Conservation (phyloP, 1,140 invertebrate genomes). For the Hermetia illucens region DNA sequence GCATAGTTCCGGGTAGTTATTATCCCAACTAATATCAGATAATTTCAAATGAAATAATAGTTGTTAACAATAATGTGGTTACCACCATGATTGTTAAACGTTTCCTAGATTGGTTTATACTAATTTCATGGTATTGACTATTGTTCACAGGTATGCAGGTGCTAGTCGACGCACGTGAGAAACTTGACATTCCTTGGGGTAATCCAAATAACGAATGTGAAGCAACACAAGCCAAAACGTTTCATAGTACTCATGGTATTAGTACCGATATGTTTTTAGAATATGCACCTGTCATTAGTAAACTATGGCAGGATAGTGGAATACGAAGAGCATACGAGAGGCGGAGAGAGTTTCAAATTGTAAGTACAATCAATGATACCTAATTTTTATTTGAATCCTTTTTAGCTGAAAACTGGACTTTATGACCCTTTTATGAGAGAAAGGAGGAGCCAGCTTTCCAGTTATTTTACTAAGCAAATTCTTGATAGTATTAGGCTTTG, state of each 20-base stretch:
- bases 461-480: too few relatives aligned
- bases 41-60: too few relatives aligned
- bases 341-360: constrained; percentile 90
- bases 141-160: constrained; percentile 79
- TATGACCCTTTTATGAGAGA: background rate
- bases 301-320: constrained; percentile 77
- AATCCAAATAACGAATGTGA: constrained; percentile 60
- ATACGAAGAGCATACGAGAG: constrained; percentile 82
- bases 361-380: constrained; percentile 34
- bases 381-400: background rate
- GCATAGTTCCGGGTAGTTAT: too few relatives aligned
- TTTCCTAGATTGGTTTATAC: too few relatives aligned
- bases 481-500: too few relatives aligned
- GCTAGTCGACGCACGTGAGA: constrained; percentile 85
- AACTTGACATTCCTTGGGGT: constrained; percentile 86
- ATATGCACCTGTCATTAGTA: constrained; percentile 64
- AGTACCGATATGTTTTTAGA: constrained; percentile 69
- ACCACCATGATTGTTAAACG: too few relatives aligned
- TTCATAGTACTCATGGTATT: constrained; percentile 55
- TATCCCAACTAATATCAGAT: too few relatives aligned
- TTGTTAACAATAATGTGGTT: too few relatives aligned
- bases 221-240: constrained; percentile 53
- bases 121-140: too few relatives aligned
- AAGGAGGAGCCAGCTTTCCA: too few relatives aligned
- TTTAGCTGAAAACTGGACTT: constrained; percentile 18